Conservation (phyloP, 2,113 vertebrate genomes). For the Psittacus erithacus region DNA sequence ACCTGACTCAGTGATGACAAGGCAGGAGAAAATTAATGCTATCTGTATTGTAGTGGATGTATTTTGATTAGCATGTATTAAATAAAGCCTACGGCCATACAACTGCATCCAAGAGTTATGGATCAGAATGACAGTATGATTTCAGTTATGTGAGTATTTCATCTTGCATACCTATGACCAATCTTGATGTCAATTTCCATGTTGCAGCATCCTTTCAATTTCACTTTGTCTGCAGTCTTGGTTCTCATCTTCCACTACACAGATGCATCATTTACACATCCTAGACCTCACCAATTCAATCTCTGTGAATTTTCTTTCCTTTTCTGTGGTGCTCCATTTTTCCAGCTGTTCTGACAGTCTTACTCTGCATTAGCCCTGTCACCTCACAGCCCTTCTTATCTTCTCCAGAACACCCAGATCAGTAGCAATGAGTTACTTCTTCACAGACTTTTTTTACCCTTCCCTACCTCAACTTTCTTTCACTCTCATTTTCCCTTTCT, state of each 20-base stretch:
- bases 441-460: not conserved
- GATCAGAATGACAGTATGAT: not conserved
- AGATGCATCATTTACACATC: not conserved
- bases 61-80: not conserved
- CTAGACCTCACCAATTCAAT: not conserved
- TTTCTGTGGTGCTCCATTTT: not conserved
- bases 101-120: not conserved
- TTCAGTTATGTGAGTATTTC: not conserved
- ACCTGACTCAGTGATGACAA: not conserved
- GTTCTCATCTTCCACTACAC: not conserved
- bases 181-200: not conserved
- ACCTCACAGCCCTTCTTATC: accelerated
- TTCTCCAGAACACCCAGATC: not conserved
- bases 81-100: not conserved
- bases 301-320: not conserved
- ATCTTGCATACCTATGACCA: not conserved
- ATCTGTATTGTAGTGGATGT: not conserved
- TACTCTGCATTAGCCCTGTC: not conserved
- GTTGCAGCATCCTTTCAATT: not conserved
- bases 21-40: not conserved
- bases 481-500: not conserved
- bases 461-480: not conserved
- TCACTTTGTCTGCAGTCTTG: not conserved
- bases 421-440: not conserved
- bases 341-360: not conserved